Evolutionary conservation across 2,113 vertebrate species (phyloP), one percentile per base, ranked within the genome.

Genomic region (Chlamydotis undulata): DNA sequence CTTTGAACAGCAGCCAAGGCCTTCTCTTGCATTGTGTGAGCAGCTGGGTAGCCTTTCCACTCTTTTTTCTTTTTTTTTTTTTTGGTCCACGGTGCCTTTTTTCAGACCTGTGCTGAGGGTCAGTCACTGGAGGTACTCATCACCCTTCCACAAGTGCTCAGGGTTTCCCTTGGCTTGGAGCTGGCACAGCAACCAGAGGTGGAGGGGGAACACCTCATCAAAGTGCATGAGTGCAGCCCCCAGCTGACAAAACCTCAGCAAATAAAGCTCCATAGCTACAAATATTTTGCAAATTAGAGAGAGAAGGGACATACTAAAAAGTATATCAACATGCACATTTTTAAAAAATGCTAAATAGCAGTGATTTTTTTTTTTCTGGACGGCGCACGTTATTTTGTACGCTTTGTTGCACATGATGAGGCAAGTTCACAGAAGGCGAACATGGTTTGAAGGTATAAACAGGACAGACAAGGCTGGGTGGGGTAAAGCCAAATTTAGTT

Each of bases 1-100:
- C 98, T 99, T 99, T 99, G 98, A 99, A 98, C 98, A 95, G 97
- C 98, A 98, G 98, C 98, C 98, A 99, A 98, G 70, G 96, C 97
- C 93, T 98, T 98, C 93, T 94, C 97, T 98, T 90, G 96, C 96
- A 98, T 98, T 98, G 98, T 98, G 96, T 93, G 98, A 98, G 98
- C 98, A 98, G 98, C 98, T 98, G 98, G 98, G 97, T 97, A 97
- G 97, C 93, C 96, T 97, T 98, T 97, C 96, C 94, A 97, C 97
- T 78, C 53, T 83, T 16, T 93, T 87, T 93, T 89, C 85, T 74
- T 86, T 75, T 82, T 93, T 88, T 73, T 85, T 80, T 93, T 88
- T 87, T 86, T 85, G 78, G 67, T 93, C 63, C 83, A 49, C 2
- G 2, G 89, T 89, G 93, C 94, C 96, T 97, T 97, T 98, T 98